phyloP scores from a whole-genome alignment of 2,888 invertebrate genomes.

The Rotaria sp. region DNA sequence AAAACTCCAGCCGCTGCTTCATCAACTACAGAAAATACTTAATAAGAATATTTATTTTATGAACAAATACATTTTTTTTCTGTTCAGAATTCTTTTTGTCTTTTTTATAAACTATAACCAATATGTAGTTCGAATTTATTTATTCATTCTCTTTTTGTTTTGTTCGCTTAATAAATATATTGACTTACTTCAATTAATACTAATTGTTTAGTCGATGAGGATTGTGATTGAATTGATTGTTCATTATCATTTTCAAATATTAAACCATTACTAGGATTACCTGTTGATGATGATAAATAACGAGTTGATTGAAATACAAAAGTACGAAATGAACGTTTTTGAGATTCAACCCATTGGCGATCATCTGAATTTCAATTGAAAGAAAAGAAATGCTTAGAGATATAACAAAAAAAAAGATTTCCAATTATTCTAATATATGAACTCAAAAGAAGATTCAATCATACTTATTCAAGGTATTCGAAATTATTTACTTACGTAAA shows the following conservation, averaged over 20 bases:
- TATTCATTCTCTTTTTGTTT: neutral
- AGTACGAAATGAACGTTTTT: slow-evolving; percentile 17
- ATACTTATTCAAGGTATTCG: no score
- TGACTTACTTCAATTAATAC: neutral
- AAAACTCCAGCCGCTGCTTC: neutral
- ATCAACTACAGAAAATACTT: neutral
- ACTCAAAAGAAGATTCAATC: neutral
- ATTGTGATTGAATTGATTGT: neutral
- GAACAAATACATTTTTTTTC: neutral
- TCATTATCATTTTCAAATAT: neutral
- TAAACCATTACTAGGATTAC: neutral
- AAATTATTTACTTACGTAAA: neutral
- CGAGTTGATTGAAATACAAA: slow-evolving; percentile 27
- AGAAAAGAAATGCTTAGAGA: neutral
- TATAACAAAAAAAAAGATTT: neutral
- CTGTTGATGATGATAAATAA: slow-evolving; percentile 16
- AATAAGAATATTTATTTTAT: neutral
- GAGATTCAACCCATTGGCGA: neutral
- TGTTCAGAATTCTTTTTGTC: neutral
- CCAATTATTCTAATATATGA: no score
- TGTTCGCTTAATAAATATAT: neutral
- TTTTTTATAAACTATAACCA: neutral
- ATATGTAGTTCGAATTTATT: neutral
- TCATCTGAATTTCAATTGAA: neutral
- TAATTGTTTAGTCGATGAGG: neutral